phyloP scores from a whole-genome alignment of 2,888 invertebrate species.

The Sipha maydis region DNA sequence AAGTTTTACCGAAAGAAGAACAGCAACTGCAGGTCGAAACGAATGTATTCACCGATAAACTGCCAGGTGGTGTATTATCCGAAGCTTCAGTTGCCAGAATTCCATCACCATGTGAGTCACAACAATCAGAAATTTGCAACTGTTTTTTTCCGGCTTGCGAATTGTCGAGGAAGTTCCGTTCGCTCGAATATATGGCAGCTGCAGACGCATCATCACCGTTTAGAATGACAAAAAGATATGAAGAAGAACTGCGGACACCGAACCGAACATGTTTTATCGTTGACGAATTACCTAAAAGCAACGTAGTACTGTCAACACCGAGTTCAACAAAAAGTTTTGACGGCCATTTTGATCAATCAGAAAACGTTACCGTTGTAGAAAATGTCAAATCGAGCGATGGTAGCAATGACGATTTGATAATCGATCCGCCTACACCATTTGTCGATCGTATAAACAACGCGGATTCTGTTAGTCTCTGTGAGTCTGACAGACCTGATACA shows the following conservation, averaged over 20 bases:
- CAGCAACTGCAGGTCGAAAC: not conserved
- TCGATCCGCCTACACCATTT: conserved; percentile 54
- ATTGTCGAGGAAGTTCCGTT: conserved; percentile 48
- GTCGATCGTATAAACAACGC: conserved; percentile 10
- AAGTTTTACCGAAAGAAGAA: conserved; percentile 65
- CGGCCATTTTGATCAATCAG: conserved; percentile 52
- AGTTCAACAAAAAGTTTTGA: conserved; percentile 48
- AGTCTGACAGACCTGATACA: conserved; percentile 15
- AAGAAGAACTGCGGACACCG: conserved; percentile 37
- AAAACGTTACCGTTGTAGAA: conserved; percentile 56
- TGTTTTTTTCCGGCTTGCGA: conserved; percentile 58
- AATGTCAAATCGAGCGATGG: not conserved
- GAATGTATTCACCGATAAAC: not conserved
- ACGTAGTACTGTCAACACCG: conserved; percentile 22
- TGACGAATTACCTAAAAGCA: conserved; percentile 63
- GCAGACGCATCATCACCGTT: not conserved
- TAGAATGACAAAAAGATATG: not conserved
- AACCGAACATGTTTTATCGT: conserved; percentile 63
- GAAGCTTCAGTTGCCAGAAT: not conserved
- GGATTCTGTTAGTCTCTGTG: not conserved
- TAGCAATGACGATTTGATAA: conserved; percentile 19
- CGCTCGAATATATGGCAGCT: not conserved
- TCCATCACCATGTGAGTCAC: not conserved
- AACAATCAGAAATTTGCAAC: not conserved
- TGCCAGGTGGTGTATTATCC: not conserved